Evolutionary conservation across 2,888 invertebrate species (phyloP).

Genomic region (Eudasyphora cyanicolor): DNA sequence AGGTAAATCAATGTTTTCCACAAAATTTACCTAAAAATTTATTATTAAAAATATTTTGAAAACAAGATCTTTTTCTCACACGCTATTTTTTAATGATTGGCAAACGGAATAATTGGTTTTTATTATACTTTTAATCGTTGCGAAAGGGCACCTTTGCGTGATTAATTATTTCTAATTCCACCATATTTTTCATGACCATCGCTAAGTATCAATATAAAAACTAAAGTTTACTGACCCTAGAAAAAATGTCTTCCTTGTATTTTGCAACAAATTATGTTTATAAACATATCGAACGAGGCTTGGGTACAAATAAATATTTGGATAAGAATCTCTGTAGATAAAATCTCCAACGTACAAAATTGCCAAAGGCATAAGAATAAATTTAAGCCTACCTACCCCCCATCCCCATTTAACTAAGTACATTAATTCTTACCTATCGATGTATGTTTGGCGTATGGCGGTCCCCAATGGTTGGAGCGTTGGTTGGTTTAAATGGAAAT

Average conservation of each 20-base stretch:
- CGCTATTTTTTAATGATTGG: too few relatives aligned
- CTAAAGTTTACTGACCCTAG: background rate
- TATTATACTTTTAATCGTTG: too few relatives aligned
- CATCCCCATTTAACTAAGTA: background rate
- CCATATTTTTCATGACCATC: too few relatives aligned
- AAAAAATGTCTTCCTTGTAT: background rate
- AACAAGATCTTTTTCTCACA: too few relatives aligned
- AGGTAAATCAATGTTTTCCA: too few relatives aligned
- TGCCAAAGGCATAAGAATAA: background rate
- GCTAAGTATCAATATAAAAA: background rate
- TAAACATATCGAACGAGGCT: background rate
- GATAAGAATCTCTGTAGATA: background rate
- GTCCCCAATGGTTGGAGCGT: too few relatives aligned
- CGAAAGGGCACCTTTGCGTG: too few relatives aligned
- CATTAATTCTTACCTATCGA: background rate
- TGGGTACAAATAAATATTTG: background rate
- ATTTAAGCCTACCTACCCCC: background rate
- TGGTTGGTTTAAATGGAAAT: background rate
- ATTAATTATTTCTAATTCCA: too few relatives aligned
- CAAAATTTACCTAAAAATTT: too few relatives aligned
- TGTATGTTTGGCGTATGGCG: background rate
- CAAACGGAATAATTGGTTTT: too few relatives aligned
- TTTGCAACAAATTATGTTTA: background rate
- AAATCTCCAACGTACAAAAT: background rate
- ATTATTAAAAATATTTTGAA: too few relatives aligned